Percentiles rank a stretch among this genome's conserved stretches.
phyloP scores from a whole-genome alignment of 2,888 invertebrate species.

The Portevinia maculata region DNA sequence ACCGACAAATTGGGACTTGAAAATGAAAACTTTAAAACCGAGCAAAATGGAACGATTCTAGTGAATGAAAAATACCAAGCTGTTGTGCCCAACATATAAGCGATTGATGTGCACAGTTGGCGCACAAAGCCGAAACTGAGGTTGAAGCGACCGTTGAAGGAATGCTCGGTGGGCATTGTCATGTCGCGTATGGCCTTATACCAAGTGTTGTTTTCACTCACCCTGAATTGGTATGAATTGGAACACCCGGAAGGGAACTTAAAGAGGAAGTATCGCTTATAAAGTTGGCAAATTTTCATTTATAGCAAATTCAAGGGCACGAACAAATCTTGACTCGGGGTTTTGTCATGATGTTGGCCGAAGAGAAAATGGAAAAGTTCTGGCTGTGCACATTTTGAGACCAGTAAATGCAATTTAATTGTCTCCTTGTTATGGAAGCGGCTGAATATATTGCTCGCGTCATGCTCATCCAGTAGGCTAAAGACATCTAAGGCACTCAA shows the following conservation, averaged over 20 bases:
- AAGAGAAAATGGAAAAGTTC: slow-evolving; percentile 95
- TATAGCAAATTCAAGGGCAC: slow-evolving; percentile 98
- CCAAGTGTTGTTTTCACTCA: slow-evolving; percentile 99
- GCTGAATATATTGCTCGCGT: slow-evolving; percentile 98
- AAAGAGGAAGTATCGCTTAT: slow-evolving; percentile 97
- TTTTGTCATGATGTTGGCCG: slow-evolving; percentile 96
- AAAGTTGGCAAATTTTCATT: slow-evolving; percentile 99
- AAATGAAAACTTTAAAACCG: slow-evolving; percentile 94
- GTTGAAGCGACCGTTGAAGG: slow-evolving; percentile 97
- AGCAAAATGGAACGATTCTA: slow-evolving; percentile 96
- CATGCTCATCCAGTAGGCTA: slow-evolving; percentile 97
- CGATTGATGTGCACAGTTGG: slow-evolving; percentile 99
- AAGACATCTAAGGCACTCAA: slow-evolving; percentile 89
- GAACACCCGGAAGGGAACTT: slow-evolving; percentile 95
- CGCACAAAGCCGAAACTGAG: slow-evolving; percentile 99
- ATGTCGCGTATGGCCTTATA: slow-evolving; percentile 99
- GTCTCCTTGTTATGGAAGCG: slow-evolving; percentile 94
- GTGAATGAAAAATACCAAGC: slow-evolving; percentile 98
- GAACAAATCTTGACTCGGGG: slow-evolving; percentile 99
- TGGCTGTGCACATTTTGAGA: slow-evolving; percentile 99
- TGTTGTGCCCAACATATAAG: slow-evolving; percentile 96
- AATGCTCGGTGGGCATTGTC: slow-evolving; percentile 94
- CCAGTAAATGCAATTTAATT: slow-evolving; percentile 86
- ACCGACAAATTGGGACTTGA: slow-evolving; percentile 95
- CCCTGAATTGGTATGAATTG: slow-evolving; percentile 99